Conservation (phyloP, 2,888 invertebrate species). For the Adineta ricciae region DNA sequence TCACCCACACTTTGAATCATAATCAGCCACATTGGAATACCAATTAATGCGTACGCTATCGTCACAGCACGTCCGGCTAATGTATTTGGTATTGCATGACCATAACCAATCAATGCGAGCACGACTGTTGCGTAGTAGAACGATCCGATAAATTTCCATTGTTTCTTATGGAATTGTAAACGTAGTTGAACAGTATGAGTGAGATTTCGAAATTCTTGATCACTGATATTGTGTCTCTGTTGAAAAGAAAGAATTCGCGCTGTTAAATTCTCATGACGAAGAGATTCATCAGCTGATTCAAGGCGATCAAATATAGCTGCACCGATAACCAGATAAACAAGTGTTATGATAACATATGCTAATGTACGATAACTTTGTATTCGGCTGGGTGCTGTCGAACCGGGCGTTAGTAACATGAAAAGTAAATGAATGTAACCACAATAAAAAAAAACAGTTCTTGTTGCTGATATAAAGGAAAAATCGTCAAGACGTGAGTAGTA, state of each 20-base stretch:
- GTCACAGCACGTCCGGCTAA: conserved; percentile 68
- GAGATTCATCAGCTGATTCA: conserved; percentile 53
- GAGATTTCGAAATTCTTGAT: conserved; percentile 76
- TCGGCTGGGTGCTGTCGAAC: background rate
- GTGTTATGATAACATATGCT: conserved; percentile 91
- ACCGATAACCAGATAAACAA: conserved; percentile 94
- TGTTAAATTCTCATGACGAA: background rate
- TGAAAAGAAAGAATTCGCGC: conserved; percentile 35
- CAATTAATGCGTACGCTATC: conserved; percentile 60
- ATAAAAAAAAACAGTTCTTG: too few species aligned
- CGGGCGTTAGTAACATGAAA: background rate
- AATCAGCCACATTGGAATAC: conserved; percentile 85
- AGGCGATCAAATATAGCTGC: conserved; percentile 96
- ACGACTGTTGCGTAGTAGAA: conserved; percentile 97
- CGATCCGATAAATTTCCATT: conserved; percentile 98
- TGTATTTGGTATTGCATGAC: conserved; percentile 93
- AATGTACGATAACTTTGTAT: conserved; percentile 88
- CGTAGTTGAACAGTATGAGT: conserved; percentile 88
- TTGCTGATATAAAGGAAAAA: too few species aligned
- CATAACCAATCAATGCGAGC: conserved; percentile 95
- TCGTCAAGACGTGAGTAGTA: background rate
- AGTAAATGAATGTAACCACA: background rate
- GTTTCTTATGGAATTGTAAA: conserved; percentile 92
- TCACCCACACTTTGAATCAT: conserved; percentile 99
- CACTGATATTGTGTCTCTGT: conserved; percentile 79